Evolutionary conservation across 2,888 invertebrate genomes (phyloP).

Genomic region (Caenorhabditis sp.): DNA sequence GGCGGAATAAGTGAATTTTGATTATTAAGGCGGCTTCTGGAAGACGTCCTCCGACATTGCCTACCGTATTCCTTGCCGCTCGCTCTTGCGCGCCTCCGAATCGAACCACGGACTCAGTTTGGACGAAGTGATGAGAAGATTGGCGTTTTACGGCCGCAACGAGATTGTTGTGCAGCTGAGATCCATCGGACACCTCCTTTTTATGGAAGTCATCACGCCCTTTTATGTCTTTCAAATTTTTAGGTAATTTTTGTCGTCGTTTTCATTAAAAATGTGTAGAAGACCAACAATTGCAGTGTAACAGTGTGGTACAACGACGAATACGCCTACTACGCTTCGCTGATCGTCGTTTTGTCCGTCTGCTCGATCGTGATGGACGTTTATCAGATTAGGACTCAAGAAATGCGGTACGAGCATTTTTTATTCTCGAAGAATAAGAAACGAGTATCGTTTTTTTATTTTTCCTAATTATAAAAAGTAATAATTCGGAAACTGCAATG

Average conservation of each 20-base stretch:
- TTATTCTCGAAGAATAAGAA: too few relatives aligned
- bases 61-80: constrained; percentile 23
- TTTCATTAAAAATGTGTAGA: background rate
- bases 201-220: constrained; percentile 81
- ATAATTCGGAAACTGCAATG: too few relatives aligned
- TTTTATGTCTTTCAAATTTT: constrained; percentile 82
- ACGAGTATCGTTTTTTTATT: constrained; percentile 3
- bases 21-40: background rate
- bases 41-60: constrained; percentile 36
- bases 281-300: constrained; percentile 75
- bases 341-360: constrained; percentile 88
- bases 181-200: constrained; percentile 80
- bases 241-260: constrained; percentile 71
- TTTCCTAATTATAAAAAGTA: too few relatives aligned
- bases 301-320: constrained; percentile 89
- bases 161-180: constrained; percentile 81
- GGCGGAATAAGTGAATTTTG: background rate
- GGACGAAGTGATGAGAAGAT: constrained; percentile 63
- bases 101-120: constrained; percentile 11
- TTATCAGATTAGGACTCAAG: constrained; percentile 84
- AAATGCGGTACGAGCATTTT: constrained; percentile 81
- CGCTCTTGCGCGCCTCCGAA: constrained; percentile 22
- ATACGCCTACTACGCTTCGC: constrained; percentile 89
- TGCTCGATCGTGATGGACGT: constrained; percentile 83
- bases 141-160: constrained; percentile 80